These are phyloP conservation scores for Peromyscus leucopus DNA, from an alignment of 2,113 vertebrate species.

Conservation along the genomic window DNA sequence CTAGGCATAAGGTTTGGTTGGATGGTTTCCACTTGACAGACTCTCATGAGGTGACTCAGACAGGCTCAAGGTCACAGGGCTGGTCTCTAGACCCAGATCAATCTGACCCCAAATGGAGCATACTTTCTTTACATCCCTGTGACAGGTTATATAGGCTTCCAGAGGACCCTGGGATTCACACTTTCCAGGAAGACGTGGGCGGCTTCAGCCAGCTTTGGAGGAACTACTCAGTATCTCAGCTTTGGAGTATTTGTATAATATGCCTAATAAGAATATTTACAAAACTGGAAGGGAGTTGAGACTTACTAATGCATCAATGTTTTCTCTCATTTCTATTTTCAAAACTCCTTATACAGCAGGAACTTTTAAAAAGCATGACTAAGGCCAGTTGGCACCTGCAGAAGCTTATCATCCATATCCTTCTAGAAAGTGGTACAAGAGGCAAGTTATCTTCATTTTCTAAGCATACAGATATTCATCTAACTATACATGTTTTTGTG, in stretches of 20 bases:
- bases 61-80: background rate
- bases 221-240: background rate
- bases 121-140: background rate
- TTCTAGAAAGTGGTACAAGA: slow-evolving; percentile 41
- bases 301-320: background rate
- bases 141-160: background rate
- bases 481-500: background rate
- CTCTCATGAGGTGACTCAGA: background rate
- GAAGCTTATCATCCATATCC: background rate
- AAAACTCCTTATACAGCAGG: background rate
- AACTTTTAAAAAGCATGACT: slow-evolving; percentile 25
- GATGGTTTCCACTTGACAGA: slow-evolving; percentile 20
- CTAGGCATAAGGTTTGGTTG: background rate
- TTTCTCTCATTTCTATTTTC: slow-evolving; percentile 52
- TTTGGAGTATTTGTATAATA: slow-evolving; percentile 22
- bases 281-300: slow-evolving; percentile 23
- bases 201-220: background rate
- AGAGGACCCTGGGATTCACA: background rate
- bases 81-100: slow-evolving; percentile 26
- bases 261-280: slow-evolving; percentile 57
- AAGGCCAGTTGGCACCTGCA: background rate
- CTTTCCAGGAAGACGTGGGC: background rate
- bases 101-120: background rate
- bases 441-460: background rate
- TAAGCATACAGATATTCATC: slow-evolving; percentile 2